Evolutionary conservation across 2,888 invertebrate genomes (phyloP).

Genomic region (Ennomos erosarius): DNA sequence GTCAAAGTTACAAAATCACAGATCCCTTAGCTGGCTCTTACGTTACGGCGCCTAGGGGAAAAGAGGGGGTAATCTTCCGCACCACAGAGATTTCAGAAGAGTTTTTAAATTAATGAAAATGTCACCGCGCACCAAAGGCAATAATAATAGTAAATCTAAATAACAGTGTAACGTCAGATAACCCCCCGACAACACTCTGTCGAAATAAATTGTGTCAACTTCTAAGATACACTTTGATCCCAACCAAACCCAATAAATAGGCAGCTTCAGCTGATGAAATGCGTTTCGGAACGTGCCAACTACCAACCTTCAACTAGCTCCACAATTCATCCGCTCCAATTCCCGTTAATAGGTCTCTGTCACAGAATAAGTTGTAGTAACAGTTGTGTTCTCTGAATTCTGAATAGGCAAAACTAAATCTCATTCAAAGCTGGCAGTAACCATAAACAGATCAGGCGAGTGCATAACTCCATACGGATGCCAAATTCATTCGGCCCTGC

Average conservation of each 20-base stretch:
- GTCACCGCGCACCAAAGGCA: too few species aligned
- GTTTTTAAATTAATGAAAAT: too few species aligned
- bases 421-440: constrained; percentile 6
- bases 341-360: constrained; percentile 9
- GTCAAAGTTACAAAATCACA: too few species aligned
- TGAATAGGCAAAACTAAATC: constrained; percentile 12
- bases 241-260: constrained; percentile 1
- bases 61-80: too few species aligned
- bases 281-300: constrained; percentile 18
- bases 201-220: too few species aligned
- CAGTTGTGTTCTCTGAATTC: not conserved
- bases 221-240: not conserved
- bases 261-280: constrained; percentile 16
- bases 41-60: too few species aligned
- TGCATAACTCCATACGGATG: constrained; percentile 14
- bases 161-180: too few species aligned
- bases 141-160: too few species aligned
- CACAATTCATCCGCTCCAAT: constrained; percentile 13
- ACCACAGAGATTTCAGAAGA: too few species aligned
- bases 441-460: constrained; percentile 5
- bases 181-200: too few species aligned
- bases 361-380: too few species aligned
- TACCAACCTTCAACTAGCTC: constrained; percentile 9
- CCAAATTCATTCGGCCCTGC: constrained; percentile 25
- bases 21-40: too few species aligned